A percentile compares a stretch with the other conserved stretches of the same genome.
These are phyloP conservation scores for Zenarchopterus dispar DNA, from an alignment of 2,797 vertebrate species.

Conservation along the genomic window DNA sequence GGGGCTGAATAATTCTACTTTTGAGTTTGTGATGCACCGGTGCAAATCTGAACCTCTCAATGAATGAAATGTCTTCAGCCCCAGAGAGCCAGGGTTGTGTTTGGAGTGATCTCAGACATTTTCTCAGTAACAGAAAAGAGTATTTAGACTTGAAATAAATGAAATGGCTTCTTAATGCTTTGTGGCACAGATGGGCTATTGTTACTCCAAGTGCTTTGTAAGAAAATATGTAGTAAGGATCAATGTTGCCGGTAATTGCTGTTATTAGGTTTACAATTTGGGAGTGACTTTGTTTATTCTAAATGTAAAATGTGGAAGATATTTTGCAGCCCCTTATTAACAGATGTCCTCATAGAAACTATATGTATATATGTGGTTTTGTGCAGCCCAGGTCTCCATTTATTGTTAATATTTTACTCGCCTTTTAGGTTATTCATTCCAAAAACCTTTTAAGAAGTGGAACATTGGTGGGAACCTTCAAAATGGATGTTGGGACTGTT, in stretches of 20 bases:
- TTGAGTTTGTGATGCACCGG: too few species aligned
- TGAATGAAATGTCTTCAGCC: too few species aligned
- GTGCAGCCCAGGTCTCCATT: neutral
- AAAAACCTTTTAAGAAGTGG: slow-evolving; percentile 97
- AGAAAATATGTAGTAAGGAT: too few species aligned
- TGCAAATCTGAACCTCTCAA: too few species aligned
- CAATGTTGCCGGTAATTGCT: neutral
- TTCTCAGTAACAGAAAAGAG: too few species aligned
- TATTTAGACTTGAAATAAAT: too few species aligned
- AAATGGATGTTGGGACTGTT: slow-evolving; percentile 95
- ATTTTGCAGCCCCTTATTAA: neutral
- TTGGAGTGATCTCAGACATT: too few species aligned
- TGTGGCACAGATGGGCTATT: too few species aligned
- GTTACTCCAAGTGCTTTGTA: too few species aligned
- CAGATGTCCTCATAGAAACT: neutral
- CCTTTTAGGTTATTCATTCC: slow-evolving; percentile 93
- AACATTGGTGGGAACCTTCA: slow-evolving; percentile 94
- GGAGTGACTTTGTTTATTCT: neutral
- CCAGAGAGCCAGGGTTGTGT: too few species aligned
- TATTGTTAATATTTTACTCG: slow-evolving; percentile 3
- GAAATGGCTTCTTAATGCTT: too few species aligned
- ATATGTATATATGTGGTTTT: slow-evolving; percentile 9
- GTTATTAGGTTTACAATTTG: neutral
- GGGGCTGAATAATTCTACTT: too few species aligned
- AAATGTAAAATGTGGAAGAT: slow-evolving; percentile 1